A percentile compares a stretch with the other conserved stretches of the same genome.
phyloP scores from a whole-genome alignment of 2,113 vertebrate genomes.

The Campylomormyrus tamandua region DNA sequence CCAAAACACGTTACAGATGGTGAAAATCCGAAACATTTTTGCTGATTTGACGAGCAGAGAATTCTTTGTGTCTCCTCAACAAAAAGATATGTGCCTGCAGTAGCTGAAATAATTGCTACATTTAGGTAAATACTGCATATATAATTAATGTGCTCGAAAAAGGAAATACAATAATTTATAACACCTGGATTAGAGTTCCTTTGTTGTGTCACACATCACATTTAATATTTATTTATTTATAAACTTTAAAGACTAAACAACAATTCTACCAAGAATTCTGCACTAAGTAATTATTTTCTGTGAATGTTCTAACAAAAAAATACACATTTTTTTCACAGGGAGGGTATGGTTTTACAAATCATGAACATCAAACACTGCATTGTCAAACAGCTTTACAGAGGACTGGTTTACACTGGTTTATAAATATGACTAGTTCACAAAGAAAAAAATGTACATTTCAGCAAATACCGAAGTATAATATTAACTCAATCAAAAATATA shows the following conservation, averaged over 20 bases:
- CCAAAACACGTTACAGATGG: background rate
- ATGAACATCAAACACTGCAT: background rate
- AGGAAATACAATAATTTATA: background rate
- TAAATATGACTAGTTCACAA: background rate
- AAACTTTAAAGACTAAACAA: background rate
- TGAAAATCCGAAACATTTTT: slow-evolving; percentile 3
- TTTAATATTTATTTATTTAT: background rate
- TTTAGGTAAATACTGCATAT: background rate
- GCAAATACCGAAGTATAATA: background rate
- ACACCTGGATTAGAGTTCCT: background rate
- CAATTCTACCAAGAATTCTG: background rate
- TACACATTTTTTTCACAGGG: background rate
- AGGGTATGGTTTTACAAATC: background rate
- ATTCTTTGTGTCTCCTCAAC: background rate
- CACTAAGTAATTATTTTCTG: background rate
- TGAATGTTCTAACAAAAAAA: background rate
- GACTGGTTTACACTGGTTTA: background rate
- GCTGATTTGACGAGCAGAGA: background rate
- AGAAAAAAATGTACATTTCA: background rate
- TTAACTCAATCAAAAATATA: background rate
- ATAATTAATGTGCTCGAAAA: background rate
- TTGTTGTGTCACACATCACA: background rate
- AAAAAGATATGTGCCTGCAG: background rate
- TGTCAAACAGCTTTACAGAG: background rate
- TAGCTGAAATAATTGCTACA: background rate